Base-by-base conservation (phyloP, 2,113 vertebrate species). In the Bufo bufo region DNA sequence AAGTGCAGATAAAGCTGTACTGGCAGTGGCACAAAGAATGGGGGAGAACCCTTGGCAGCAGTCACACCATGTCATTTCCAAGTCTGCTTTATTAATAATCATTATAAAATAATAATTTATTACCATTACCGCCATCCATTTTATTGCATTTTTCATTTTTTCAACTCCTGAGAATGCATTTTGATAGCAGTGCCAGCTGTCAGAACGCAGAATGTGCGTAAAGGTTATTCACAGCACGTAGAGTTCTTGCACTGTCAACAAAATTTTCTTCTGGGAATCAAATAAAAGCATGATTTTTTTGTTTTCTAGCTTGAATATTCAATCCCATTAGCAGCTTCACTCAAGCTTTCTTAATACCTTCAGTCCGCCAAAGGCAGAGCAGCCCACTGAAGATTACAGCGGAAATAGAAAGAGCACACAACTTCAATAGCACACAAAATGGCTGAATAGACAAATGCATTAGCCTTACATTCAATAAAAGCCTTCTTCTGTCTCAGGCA, bases 201-300 rank as follows among this genome's bases (percentile, higher is more conserved):
- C 85, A 87, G 85, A 80, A 71, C 49, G 23, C 8, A 79, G 59
- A 86, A 79, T 52, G 75, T 33, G 77, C 10, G 50, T 87, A 71
- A 80, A 71, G 47, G 50, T 65, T 71, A 87, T 71, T 78, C 75
- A 79, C 69, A 49, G 77, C 77, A 80, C 61, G 61, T 86, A 65
- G 71, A 87, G 63, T 80, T 69, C 85, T 69, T 87, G 85, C 85
- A 87, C 85, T 87, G 85, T 87, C 85, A 87, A 87, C 85, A 87
- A 71, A 79, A 87, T 79, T 69, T 87, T 50, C 85, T 79, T 71
- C 75, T 80, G 77, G 85, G 85, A 80, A 87, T 85, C 77, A 87
- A 87, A 87, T 79, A 87, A 78, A 87, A 87, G 85, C 77, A 80
- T 87, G 85, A 80, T 87, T 87, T 87, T 77, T 80, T 87, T 87